These are phyloP conservation scores for Vidua chalybeata DNA, from an alignment of 2,113 vertebrate species.

Conservation along the genomic window DNA sequence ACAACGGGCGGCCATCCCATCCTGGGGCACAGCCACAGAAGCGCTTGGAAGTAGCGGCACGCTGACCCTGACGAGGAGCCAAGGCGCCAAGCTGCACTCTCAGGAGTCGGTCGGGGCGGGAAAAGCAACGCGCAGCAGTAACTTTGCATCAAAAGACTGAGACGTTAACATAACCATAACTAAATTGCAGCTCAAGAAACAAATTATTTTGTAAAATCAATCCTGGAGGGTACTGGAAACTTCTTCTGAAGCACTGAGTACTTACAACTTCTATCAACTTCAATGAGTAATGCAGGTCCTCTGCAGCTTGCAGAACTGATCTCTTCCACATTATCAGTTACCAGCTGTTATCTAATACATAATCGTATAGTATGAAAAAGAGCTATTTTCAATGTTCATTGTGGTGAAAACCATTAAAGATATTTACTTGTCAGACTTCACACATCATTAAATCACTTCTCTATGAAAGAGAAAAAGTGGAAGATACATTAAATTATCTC, in stretches of 20 bases:
- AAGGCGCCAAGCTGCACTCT: no score
- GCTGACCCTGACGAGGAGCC: no score
- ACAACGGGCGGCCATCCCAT: no score
- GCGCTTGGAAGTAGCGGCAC: no score
- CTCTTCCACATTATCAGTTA: background rate
- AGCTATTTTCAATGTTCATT: conserved; percentile 48
- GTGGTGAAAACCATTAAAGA: conserved; percentile 41
- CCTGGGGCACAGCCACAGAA: no score
- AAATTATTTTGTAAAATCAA: background rate
- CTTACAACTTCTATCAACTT: background rate
- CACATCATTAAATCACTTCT: conserved; percentile 9
- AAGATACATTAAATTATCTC: background rate
- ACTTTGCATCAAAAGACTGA: background rate
- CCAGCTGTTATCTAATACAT: conserved; percentile 30
- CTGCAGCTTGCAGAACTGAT: conserved; percentile 24
- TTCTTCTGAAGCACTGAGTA: background rate
- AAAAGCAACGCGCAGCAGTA: no score
- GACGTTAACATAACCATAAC: conserved; percentile 23
- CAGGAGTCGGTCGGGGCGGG: no score
- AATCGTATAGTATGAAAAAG: background rate
- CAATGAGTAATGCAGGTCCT: background rate
- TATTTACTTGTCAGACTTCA: conserved; percentile 56
- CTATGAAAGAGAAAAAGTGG: background rate
- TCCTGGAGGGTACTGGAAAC: conserved; percentile 9
- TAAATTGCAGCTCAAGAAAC: conserved; percentile 27